Evolutionary conservation across 2,113 vertebrate species (phyloP), one percentile per base, ranked within the genome.

Genomic region (Seriola quinqueradiata): DNA sequence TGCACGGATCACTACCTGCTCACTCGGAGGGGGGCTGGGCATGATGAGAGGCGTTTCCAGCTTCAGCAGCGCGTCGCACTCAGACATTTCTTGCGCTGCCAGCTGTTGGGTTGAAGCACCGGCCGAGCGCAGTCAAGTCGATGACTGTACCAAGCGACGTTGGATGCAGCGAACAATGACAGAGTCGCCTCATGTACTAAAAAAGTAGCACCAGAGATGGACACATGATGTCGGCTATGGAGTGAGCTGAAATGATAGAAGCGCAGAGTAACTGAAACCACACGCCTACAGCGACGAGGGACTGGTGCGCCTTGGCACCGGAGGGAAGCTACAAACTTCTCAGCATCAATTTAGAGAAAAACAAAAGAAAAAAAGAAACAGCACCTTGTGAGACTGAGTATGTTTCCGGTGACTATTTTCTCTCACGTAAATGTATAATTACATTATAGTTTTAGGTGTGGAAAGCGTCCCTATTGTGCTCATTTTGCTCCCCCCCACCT

Each of bases 291-390:
- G 40, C 48, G 44, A 80, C 84, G 52, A 52, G 58, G 50, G 21
- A 68, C 54, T 58, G 13, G 72, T 79, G 89, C 87, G 87, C 9
- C 10, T 65, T 85, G 84, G 86, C 87, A 73, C 87, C 50, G 46
- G 23, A 70, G 77, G 12, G 12, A 55, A 16, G 16, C 25, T 10
- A 38, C 50, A 75, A 83, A 84, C 73, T 86, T 77, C 70, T 40
- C 54, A 72, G 72, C 60, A 42, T 23, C 68, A 25, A 17, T 70
- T 52, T 0, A 36, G 63, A 50, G 8, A 11, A 11, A 11, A 8
- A 8, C 7, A 8, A 10, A 2, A 6, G 4, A 54, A 59, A 54
- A 2, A 28, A 28, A 28, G 28, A 28, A 61, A 14, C 21, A 46
- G 40, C 48, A 36, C 25, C 14, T 16, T 65, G 54, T 19, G 13